Base-by-base conservation (phyloP, 1,140 invertebrate genomes). In the Brachionus plicatilis region DNA sequence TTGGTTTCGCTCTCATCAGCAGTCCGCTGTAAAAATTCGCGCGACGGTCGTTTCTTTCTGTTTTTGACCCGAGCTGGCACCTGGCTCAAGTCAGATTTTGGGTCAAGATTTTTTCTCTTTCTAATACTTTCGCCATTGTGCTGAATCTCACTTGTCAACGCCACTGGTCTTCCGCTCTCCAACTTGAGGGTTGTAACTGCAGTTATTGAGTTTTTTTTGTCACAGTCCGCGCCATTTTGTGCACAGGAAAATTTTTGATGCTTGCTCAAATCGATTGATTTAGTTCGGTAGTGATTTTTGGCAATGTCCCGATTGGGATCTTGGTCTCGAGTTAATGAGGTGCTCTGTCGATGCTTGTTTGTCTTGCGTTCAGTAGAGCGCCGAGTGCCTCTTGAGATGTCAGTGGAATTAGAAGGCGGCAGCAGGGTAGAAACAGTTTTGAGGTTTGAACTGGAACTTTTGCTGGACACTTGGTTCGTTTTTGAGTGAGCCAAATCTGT, bases 1-100 rank as follows among this genome's bases (percentile, higher is more conserved):
- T 60, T 82, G 41, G 53, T 82, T 41, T 82, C 79, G 33, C 79
- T 82, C 65, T 82, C 79, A 17, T 82, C 79, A 27, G 79, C 79
- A 47, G 53, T 82, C 12, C 79, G 20, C 41, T 80, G 76, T 65
- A 82, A 45, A 37, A 82, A 82, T 68, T 82, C 79, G 9, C 79
- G 33, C 24, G 79, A 82, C 9, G 79, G 79, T 45, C 79, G 43
- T 76, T 76, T 60, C n/a, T 82, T 82, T 0, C 79, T 9, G 27
- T 68, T 82, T 68, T 82, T 82, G 5, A 76, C 72, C 50, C 72
- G 53, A 12, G n/a, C 17, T 43, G 43, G 75, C 24, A 56, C 43
- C 1, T 41, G 37, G 14, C 12, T 33, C 2, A 60, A 11, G 8
- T 56, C 78, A 41, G 50, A 33, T 60, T 65, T 80, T 17, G 12